phyloP scores from a whole-genome alignment of 2,113 vertebrate species.

The Heloderma charlesbogerti region DNA sequence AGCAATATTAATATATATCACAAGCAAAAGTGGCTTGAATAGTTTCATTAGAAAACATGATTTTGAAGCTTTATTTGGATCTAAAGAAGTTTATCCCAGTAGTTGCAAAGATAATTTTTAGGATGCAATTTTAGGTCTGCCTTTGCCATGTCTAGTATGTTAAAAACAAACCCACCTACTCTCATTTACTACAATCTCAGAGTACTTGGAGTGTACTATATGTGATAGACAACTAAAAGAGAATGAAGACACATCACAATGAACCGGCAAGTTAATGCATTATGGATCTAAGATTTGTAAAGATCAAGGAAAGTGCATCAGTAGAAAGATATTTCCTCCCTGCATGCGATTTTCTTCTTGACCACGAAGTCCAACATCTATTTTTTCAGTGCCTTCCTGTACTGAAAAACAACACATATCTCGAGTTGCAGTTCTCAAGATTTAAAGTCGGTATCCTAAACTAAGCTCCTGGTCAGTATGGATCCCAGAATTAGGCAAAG shows the following conservation, averaged over 20 bases:
- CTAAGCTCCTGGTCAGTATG: neutral
- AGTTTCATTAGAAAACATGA: neutral
- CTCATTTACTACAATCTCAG: neutral
- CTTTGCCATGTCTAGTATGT: neutral
- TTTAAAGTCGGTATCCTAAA: neutral
- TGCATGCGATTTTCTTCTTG: neutral
- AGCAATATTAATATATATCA: neutral
- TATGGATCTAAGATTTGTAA: neutral
- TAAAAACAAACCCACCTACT: too few relatives aligned
- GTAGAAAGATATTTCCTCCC: neutral
- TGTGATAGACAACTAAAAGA: neutral
- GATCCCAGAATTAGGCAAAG: neutral
- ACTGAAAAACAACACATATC: neutral
- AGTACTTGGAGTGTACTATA: neutral
- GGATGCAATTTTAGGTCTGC: neutral
- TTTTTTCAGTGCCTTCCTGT: neutral
- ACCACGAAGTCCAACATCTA: neutral
- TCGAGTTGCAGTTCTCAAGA: neutral
- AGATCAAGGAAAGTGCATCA: neutral
- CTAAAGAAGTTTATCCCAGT: neutral
- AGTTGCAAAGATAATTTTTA: neutral
- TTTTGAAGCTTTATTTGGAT: neutral
- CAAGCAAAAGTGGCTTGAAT: neutral
- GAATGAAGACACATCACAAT: neutral
- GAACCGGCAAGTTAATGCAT: neutral